Base-by-base conservation (phyloP, 2,113 vertebrate genomes). In the Cathartes aura region DNA sequence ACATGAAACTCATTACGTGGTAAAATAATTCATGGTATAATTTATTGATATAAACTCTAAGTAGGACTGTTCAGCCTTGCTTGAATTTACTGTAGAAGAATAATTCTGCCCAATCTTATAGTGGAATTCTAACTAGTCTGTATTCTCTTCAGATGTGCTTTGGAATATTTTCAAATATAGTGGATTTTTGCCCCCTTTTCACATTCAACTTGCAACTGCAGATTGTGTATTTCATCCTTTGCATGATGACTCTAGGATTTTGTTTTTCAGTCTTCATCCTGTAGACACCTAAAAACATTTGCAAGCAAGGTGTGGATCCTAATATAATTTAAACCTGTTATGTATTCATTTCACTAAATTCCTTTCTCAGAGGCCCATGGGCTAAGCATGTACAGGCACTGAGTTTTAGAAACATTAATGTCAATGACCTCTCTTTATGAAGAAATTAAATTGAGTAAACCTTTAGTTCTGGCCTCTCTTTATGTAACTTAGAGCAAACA, bases 21-120 rank as follows among this genome's bases (percentile, higher is more conserved):
- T 63, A 93, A 95, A 89, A 93, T 83, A 88, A 85, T 62, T 95
- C 22, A 63, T 47, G 9, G 4, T 34, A 79, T 80, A 84, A 88
- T 88, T 92, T 91, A 87, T 63, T 92, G 42, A 66, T 93, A 60
- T 42, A 90, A 82, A 86, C 32, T 75, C 52, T 55, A 93, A 83
- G 40, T 29, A 76, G 2, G 32, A 75, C 36, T 82, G 5, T 82
- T 93, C 58, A 50, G 27, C 24, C 64, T 70, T 66, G 45, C 53
- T 93, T 87, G 62, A 90, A 88, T 83, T 89, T 93, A 42, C 7
- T 40, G n/a, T 30, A 42, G 38, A 93, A 85, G 24, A 84, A 87
- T 74, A 95, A 59, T 24, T 80, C 13, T 74, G 5, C 15, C 47
- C 8, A 55, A 6, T 17, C 24, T 64, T 55, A 55, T 4, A 52